Evolutionary conservation across 2,888 invertebrate genomes (phyloP).

Genomic region (Antheraea yamamai): DNA sequence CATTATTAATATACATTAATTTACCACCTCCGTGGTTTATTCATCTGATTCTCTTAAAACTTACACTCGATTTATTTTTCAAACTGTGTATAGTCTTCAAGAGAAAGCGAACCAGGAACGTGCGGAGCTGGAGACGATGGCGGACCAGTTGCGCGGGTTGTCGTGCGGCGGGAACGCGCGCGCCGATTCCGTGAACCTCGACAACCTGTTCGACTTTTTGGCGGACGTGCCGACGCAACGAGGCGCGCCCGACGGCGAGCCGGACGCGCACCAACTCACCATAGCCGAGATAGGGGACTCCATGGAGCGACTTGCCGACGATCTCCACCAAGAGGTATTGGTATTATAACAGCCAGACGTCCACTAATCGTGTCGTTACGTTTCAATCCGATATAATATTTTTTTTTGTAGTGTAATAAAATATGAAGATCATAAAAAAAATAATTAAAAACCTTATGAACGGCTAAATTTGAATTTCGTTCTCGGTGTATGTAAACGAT

Average conservation of each 20-base stretch:
- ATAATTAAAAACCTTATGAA: no score
- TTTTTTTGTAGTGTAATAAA: no score
- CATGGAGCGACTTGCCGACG: constrained; percentile 91
- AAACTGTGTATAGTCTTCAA: constrained; percentile 72
- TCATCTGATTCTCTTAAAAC: no score
- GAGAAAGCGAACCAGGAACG: constrained; percentile 85
- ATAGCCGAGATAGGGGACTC: constrained; percentile 92
- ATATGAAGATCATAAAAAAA: no score
- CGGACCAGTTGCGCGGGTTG: constrained; percentile 68
- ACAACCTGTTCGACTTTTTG: constrained; percentile 94
- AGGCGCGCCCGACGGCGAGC: constrained; percentile 76
- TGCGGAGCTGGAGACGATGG: constrained; percentile 78
- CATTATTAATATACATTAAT: no score
- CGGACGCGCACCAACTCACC: constrained; percentile 82
- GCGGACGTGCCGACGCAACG: constrained; percentile 86
- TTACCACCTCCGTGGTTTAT: no score
- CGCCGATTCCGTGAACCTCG: constrained; percentile 92
- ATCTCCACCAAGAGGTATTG: constrained; percentile 88
- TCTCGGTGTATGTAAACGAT: no score
- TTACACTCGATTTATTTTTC: neutral
- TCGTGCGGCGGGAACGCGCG: constrained; percentile 61
- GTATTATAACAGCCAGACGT: neutral
- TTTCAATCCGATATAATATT: no score
- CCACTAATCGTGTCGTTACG: no score
- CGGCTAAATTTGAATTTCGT: no score